These are phyloP conservation scores for Porites lutea DNA, from an alignment of 64 coral and sea anemone genomes.

Conservation along the genomic window DNA sequence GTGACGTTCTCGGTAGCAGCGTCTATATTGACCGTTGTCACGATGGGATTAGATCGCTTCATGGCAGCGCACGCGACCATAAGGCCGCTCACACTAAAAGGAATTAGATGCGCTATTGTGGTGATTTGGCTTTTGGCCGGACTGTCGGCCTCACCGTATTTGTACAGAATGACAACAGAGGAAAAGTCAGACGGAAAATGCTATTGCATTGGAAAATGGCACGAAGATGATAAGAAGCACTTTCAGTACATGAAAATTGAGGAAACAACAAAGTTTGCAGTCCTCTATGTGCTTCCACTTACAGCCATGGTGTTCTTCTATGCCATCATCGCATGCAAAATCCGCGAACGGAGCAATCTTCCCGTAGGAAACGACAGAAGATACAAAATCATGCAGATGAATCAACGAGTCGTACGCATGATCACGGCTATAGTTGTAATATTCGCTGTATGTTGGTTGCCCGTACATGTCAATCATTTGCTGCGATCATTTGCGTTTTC, in stretches of 20 bases:
- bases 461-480: conserved; percentile 77
- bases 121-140: conserved; percentile 42
- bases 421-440: conserved; percentile 62
- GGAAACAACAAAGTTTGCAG: conserved; percentile 35
- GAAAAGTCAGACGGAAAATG: conserved; percentile 3
- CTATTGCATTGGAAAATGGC: conserved; percentile 37
- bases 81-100: conserved; percentile 26
- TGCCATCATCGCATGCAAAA: conserved; percentile 34
- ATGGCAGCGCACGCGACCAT: conserved; percentile 57
- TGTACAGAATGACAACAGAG: conserved; percentile 42
- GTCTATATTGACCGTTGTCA: conserved; percentile 67
- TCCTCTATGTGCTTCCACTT: conserved; percentile 48
- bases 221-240: not conserved
- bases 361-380: not conserved
- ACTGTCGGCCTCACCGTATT: not conserved
- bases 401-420: conserved; percentile 62
- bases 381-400: conserved; percentile 45
- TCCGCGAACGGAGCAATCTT: conserved; percentile 32
- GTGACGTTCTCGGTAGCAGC: conserved; percentile 64
- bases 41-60: conserved; percentile 75
- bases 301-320: conserved; percentile 61
- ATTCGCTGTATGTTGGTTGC: conserved; percentile 73
- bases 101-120: not conserved
- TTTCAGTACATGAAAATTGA: not conserved
- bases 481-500: conserved; percentile 40